phyloP scores from a whole-genome alignment of 2,888 invertebrate genomes.

The Kryphioiulus occultus region DNA sequence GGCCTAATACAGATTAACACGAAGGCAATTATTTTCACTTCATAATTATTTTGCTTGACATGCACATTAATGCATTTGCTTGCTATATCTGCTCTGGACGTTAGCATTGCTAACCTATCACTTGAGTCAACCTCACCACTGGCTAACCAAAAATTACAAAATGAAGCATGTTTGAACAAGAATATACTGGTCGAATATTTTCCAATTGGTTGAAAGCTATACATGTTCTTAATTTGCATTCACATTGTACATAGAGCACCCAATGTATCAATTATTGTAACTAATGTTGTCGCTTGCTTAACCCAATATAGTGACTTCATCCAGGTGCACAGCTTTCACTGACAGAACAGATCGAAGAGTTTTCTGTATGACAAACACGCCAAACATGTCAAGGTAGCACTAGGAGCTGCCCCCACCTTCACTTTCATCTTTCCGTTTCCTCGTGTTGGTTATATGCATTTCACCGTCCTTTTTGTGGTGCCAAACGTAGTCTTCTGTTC shows the following conservation, averaged over 20 bases:
- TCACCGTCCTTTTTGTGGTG: not conserved
- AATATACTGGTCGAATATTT: too few relatives aligned
- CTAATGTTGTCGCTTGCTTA: not conserved
- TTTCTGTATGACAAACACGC: not conserved
- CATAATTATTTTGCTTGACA: not conserved
- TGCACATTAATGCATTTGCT: not conserved
- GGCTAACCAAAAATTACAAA: too few relatives aligned
- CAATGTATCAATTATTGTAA: too few relatives aligned
- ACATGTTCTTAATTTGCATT: too few relatives aligned
- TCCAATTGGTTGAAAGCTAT: too few relatives aligned
- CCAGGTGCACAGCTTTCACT: not conserved
- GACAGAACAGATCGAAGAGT: not conserved
- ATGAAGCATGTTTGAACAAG: too few relatives aligned
- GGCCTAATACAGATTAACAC: not conserved
- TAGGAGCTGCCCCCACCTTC: slow-evolving; percentile 11
- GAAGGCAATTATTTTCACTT: too few relatives aligned
- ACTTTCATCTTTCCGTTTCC: slow-evolving; percentile 37
- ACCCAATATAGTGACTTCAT: not conserved
- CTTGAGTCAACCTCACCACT: too few relatives aligned
- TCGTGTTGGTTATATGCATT: not conserved
- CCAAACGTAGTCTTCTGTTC: not conserved
- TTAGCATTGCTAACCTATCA: too few relatives aligned
- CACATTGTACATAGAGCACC: too few relatives aligned
- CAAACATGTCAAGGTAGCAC: slow-evolving; percentile 38
- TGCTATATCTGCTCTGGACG: not conserved